Conservation (phyloP, 2,113 vertebrate genomes). For the Megaleporinus macrocephalus region DNA sequence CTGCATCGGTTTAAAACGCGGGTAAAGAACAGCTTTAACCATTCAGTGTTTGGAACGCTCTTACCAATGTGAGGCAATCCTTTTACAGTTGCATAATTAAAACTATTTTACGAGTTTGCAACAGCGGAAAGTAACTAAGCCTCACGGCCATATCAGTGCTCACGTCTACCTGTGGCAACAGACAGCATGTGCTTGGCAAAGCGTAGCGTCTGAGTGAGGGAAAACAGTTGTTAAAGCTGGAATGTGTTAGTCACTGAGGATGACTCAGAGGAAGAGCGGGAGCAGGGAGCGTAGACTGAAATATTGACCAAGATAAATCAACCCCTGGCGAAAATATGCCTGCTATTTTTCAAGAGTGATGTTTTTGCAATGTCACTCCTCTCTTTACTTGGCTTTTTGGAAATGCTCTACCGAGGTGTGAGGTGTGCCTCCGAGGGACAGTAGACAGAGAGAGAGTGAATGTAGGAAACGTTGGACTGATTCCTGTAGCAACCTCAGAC, state of each 20-base stretch:
- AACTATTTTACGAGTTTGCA: slow-evolving; percentile 32
- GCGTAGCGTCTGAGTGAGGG: slow-evolving; percentile 42
- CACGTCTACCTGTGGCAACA: slow-evolving; percentile 48
- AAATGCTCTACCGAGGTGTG: neutral
- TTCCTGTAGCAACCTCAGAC: slow-evolving; percentile 35
- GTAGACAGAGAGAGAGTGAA: neutral
- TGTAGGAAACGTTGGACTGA: slow-evolving; percentile 14
- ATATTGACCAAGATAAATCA: slow-evolving; percentile 57
- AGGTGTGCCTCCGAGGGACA: neutral
- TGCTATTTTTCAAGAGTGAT: slow-evolving; percentile 40
- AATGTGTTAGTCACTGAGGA: slow-evolving; percentile 61
- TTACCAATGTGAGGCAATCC: neutral
- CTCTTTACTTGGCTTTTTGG: neutral
- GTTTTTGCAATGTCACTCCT: slow-evolving; percentile 21
- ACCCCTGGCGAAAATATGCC: slow-evolving; percentile 41
- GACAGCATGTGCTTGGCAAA: slow-evolving; percentile 53
- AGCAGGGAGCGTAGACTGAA: slow-evolving; percentile 48
- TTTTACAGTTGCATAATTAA: neutral
- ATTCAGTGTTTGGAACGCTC: neutral
- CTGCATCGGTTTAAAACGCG: slow-evolving; percentile 9
- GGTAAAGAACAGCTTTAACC: slow-evolving; percentile 14
- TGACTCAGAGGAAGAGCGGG: slow-evolving; percentile 58
- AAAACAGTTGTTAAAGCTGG: slow-evolving; percentile 60
- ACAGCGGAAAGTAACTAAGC: slow-evolving; percentile 34
- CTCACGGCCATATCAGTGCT: slow-evolving; percentile 37